phyloP scores from a whole-genome alignment of 2,888 invertebrate species.

The Pseudococcus viburni region DNA sequence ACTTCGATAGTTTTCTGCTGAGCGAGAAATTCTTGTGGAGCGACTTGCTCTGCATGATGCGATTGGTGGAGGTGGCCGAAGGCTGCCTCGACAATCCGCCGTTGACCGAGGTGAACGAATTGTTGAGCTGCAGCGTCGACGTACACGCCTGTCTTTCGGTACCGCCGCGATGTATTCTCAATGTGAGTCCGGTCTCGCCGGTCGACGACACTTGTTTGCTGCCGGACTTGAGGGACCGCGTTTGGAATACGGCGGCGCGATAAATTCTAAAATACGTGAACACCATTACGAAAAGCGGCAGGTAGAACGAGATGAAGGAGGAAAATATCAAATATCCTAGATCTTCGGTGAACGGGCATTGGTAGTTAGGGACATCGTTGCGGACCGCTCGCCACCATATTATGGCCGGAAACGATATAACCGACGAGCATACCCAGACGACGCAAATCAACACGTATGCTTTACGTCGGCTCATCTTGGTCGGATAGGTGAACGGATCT shows the following conservation, averaged over 20 bases:
- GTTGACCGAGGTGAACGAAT: slow-evolving; percentile 55
- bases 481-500: slow-evolving; percentile 97
- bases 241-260: slow-evolving; percentile 92
- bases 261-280: slow-evolving; percentile 98
- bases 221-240: slow-evolving; percentile 89
- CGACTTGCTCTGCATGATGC: slow-evolving; percentile 77
- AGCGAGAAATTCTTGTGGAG: slow-evolving; percentile 91
- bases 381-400: slow-evolving; percentile 94
- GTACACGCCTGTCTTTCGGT: slow-evolving; percentile 67
- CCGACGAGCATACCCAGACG: slow-evolving; percentile 97
- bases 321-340: slow-evolving; percentile 97
- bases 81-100: slow-evolving; percentile 74
- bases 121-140: slow-evolving; percentile 65
- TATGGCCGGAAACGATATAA: slow-evolving; percentile 98
- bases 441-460: slow-evolving; percentile 91
- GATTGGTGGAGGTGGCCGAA: slow-evolving; percentile 68
- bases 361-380: slow-evolving; percentile 84
- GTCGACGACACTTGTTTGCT: slow-evolving; percentile 91
- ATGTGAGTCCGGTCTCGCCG: slow-evolving; percentile 90
- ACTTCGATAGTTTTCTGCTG: slow-evolving; percentile 92
- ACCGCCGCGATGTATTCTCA: slow-evolving; percentile 94
- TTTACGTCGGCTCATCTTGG: slow-evolving; percentile 90
- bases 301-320: slow-evolving; percentile 97
- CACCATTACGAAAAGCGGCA: slow-evolving; percentile 97
- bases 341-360: slow-evolving; percentile 97